Conservation (phyloP, 2,888 invertebrate genomes). For the Sarcophaga subvicina region DNA sequence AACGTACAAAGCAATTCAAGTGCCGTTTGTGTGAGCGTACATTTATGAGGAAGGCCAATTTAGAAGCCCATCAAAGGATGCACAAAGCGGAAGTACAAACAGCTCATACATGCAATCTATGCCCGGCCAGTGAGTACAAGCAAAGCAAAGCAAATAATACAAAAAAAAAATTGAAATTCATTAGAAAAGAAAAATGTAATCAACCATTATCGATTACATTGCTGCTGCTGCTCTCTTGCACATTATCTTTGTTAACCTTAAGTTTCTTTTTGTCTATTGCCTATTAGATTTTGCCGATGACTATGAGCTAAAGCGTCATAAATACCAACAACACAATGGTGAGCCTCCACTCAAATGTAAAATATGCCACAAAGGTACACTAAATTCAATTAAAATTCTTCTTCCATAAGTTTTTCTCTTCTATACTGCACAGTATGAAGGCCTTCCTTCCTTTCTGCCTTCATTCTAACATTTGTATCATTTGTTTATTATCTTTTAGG, state of each 20-base stretch:
- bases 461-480: not conserved
- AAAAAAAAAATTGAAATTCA: not conserved
- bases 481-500: slow-evolving; percentile 50
- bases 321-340: slow-evolving; percentile 68
- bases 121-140: slow-evolving; percentile 67
- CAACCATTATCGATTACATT: slow-evolving; percentile 1
- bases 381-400: not conserved
- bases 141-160: not conserved
- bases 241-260: slow-evolving; percentile 19
- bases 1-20: slow-evolving; percentile 58
- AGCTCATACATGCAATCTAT: slow-evolving; percentile 63
- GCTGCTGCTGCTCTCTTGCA: not conserved
- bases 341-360: slow-evolving; percentile 68
- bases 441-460: not conserved
- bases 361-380: slow-evolving; percentile 69
- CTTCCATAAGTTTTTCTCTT: not conserved
- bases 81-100: slow-evolving; percentile 56
- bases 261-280: slow-evolving; percentile 13
- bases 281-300: slow-evolving; percentile 65
- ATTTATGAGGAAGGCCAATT: slow-evolving; percentile 68
- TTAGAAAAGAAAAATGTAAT: slow-evolving; percentile 11
- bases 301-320: slow-evolving; percentile 69
- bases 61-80: slow-evolving; percentile 68
- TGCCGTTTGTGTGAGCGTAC: slow-evolving; percentile 68
- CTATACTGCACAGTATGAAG: not conserved